Conservation (phyloP, 2,888 invertebrate genomes). For the Drosophila yooni region DNA sequence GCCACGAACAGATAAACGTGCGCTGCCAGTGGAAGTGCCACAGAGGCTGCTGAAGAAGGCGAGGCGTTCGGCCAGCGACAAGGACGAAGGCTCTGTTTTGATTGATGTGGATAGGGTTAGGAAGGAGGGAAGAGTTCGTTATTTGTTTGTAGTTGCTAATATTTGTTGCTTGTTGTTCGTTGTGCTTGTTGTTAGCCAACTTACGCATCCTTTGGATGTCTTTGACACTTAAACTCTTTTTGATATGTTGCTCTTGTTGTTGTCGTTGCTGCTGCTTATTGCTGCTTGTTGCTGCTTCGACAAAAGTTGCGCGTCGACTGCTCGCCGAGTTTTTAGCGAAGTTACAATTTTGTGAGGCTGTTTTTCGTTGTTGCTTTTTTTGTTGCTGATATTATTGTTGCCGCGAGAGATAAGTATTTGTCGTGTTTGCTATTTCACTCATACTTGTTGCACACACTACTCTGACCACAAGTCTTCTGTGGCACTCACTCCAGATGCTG, state of each 20-base stretch:
- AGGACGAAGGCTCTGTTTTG: slow-evolving; percentile 82
- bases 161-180: background rate
- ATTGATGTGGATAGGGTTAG: slow-evolving; percentile 1
- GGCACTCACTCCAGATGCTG: slow-evolving; percentile 7
- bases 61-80: slow-evolving; percentile 83
- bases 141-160: background rate
- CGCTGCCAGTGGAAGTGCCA: slow-evolving; percentile 12
- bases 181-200: slow-evolving; percentile 33
- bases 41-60: slow-evolving; percentile 83
- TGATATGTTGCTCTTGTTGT: slow-evolving; percentile 9
- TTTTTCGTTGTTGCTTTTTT: background rate
- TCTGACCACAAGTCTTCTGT: slow-evolving; percentile 25
- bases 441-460: slow-evolving; percentile 44
- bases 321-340: slow-evolving; percentile 17
- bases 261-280: slow-evolving; percentile 7
- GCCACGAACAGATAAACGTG: slow-evolving; percentile 53
- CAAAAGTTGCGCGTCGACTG: slow-evolving; percentile 30
- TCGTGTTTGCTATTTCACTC: slow-evolving; percentile 16
- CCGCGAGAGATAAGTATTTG: slow-evolving; percentile 21
- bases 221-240: slow-evolving; percentile 3
- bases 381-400: slow-evolving; percentile 27
- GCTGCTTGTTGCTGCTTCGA: slow-evolving; percentile 20
- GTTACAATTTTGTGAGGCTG: slow-evolving; percentile 18
- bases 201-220: slow-evolving; percentile 71
- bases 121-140: slow-evolving; percentile 3